Evolutionary conservation across 2,113 vertebrate species (phyloP).

Genomic region (Coptodon rendalli): DNA sequence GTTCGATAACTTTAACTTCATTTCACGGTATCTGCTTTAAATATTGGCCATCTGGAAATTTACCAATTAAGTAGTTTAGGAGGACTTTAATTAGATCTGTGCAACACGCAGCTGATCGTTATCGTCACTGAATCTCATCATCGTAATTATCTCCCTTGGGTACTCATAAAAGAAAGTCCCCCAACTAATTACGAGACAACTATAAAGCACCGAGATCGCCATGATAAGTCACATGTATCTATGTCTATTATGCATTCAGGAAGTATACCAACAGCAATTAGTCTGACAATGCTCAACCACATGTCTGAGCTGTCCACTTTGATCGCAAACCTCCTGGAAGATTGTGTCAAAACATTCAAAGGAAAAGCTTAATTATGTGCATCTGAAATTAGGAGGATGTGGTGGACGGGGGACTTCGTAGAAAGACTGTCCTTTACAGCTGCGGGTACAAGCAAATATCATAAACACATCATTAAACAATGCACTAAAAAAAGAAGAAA

Average conservation of each 20-base stretch:
- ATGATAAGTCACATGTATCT: not conserved
- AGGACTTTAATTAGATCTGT: slow-evolving; percentile 7
- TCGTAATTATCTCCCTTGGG: not conserved
- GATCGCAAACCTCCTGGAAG: not conserved
- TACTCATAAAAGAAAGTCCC: not conserved
- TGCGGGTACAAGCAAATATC: not conserved
- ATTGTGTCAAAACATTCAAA: not conserved
- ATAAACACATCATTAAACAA: not conserved
- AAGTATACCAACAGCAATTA: not conserved
- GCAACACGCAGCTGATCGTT: not conserved
- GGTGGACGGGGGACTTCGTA: not conserved
- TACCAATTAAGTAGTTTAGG: not conserved
- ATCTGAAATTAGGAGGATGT: not conserved
- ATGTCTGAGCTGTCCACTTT: not conserved
- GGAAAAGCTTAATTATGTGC: not conserved
- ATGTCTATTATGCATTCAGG: not conserved
- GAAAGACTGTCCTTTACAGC: not conserved
- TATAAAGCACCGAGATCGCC: not conserved
- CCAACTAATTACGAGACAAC: slow-evolving; percentile 8
- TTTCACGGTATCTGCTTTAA: not conserved
- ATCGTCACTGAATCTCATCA: not conserved
- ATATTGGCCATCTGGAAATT: not conserved
- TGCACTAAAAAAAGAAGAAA: not conserved
- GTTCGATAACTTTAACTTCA: not conserved
- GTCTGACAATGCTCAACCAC: not conserved